phyloP scores from a whole-genome alignment of 37 sponge, comb jelly and placozoan species.

The Cliona cf. orientalis region DNA sequence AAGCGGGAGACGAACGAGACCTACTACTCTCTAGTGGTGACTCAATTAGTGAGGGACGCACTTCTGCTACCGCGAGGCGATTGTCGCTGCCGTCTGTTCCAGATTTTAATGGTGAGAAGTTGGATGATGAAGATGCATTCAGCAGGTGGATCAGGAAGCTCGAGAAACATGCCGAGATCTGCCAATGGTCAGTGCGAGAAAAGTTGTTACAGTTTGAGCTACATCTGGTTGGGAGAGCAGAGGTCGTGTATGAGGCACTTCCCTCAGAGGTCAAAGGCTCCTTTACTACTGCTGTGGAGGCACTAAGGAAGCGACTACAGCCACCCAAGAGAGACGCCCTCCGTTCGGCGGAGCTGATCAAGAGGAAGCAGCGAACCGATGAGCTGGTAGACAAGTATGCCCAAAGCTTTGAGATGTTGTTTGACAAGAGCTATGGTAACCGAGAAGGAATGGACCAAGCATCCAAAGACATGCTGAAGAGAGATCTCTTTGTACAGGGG shows the following conservation, averaged over 20 bases:
- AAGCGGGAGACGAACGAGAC: too few relatives aligned
- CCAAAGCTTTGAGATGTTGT: constrained; percentile 14
- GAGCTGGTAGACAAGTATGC: constrained; percentile 18
- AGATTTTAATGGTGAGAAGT: too few relatives aligned
- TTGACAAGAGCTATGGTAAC: constrained; percentile 28
- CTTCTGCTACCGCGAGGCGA: too few relatives aligned
- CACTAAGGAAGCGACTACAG: constrained; percentile 1
- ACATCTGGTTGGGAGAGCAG: constrained; percentile 10
- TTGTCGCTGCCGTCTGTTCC: too few relatives aligned
- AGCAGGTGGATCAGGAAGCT: too few relatives aligned
- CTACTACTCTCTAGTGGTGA: too few relatives aligned
- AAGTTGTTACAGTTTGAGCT: constrained; percentile 35
- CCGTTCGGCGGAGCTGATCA: constrained; percentile 10
- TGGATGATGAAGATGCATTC: too few relatives aligned
- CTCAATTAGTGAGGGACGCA: too few relatives aligned
- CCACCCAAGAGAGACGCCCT: constrained; percentile 18
- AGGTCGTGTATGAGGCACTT: constrained; percentile 13
- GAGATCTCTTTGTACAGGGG: constrained; percentile 14
- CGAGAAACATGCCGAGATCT: too few relatives aligned
- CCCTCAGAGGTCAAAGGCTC: not conserved
- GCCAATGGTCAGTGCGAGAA: not conserved
- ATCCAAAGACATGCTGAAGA: not conserved
- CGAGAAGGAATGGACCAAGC: constrained; percentile 21
- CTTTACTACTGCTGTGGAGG: not conserved
- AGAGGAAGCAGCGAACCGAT: not conserved